A percentile compares a stretch with the other conserved stretches of the same genome.
These are phyloP conservation scores for Baryphthengus martii DNA, from an alignment of 2,113 vertebrate genomes.

Conservation along the genomic window DNA sequence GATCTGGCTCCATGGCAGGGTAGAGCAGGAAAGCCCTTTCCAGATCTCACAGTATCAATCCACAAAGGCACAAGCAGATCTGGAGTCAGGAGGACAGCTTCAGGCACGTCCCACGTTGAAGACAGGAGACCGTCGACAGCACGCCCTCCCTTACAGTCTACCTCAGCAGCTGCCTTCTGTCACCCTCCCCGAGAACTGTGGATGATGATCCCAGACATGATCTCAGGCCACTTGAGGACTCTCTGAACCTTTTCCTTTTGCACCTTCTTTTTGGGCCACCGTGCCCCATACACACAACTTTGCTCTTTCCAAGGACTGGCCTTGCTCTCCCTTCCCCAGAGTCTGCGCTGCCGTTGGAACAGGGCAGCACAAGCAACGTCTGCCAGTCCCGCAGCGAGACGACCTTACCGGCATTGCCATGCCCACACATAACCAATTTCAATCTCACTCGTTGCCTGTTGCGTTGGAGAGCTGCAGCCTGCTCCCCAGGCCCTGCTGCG, in stretches of 20 bases:
- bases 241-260: not conserved
- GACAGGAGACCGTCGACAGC: not conserved
- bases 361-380: not conserved
- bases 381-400: rapidly evolving
- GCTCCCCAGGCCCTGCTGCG: not conserved
- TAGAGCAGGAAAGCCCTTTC: not conserved
- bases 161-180: not conserved
- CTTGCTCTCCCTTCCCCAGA: not conserved
- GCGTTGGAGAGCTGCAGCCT: not conserved
- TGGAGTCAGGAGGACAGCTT: not conserved
- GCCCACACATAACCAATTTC: not conserved
- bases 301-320: too few species aligned
- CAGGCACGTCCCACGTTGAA: not conserved
- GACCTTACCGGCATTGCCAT: not conserved
- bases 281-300: too few species aligned
- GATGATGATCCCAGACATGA: not conserved
- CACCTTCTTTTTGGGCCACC: not conserved
- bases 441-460: not conserved
- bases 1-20: too few species aligned
- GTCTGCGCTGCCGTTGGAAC: not conserved
- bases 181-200: not conserved
- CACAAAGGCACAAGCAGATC: not conserved
- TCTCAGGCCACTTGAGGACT: not conserved
- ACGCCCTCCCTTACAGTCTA: not conserved
- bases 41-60: not conserved